Percentiles rank a stretch among this genome's conserved stretches.
Evolutionary conservation across 2,888 invertebrate species (phyloP).

Genomic region (Teleiodes luculella): DNA sequence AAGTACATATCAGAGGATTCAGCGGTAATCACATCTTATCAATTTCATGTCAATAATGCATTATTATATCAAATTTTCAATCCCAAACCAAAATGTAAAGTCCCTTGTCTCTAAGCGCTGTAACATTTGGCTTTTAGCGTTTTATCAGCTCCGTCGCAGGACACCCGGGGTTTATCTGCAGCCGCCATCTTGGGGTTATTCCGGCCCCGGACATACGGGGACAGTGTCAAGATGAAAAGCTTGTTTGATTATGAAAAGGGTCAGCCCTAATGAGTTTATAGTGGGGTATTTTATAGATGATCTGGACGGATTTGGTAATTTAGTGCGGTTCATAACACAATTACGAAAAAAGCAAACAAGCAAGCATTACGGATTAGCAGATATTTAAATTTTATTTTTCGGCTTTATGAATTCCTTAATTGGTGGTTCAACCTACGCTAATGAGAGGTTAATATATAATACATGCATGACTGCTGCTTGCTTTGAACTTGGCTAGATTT

Average conservation of each 20-base stretch:
- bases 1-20: too few relatives aligned
- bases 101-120: slow-evolving; percentile 29
- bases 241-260: slow-evolving; percentile 63
- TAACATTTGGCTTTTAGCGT: slow-evolving; percentile 59
- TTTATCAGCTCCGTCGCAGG: slow-evolving; percentile 66
- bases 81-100: slow-evolving; percentile 39
- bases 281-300: slow-evolving; percentile 29
- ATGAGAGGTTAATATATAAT: too few relatives aligned
- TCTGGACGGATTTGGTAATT: too few relatives aligned
- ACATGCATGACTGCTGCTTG: too few relatives aligned
- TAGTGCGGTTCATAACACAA: too few relatives aligned
- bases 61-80: slow-evolving; percentile 16
- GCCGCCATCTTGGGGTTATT: slow-evolving; percentile 46
- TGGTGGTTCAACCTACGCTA: too few relatives aligned
- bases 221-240: slow-evolving; percentile 67
- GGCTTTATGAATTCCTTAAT: too few relatives aligned
- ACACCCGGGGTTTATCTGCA: slow-evolving; percentile 60
- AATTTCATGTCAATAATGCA: neutral
- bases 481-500: too few relatives aligned
- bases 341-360: too few relatives aligned
- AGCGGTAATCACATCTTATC: too few relatives aligned
- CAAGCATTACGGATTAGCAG: too few relatives aligned
- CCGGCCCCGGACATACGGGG: slow-evolving; percentile 47
- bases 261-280: slow-evolving; percentile 61
- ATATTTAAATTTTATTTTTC: too few relatives aligned